Evolutionary conservation across 2,113 vertebrate genomes (phyloP).

Genomic region (Probosciger aterrimus): DNA sequence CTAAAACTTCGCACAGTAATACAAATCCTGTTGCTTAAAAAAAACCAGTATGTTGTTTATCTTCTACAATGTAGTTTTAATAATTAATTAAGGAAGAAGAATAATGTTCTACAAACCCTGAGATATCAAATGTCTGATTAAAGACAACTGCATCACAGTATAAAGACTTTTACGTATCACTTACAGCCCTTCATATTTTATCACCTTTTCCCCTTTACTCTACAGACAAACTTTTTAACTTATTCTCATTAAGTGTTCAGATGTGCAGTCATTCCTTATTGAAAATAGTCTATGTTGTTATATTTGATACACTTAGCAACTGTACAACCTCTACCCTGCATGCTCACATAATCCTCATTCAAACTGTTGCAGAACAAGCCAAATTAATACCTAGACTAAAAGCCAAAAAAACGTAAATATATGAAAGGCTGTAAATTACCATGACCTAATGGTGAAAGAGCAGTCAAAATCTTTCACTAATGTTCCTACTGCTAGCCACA

Average conservation of each 20-base stretch:
- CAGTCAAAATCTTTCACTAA: background rate
- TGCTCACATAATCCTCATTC: background rate
- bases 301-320: background rate
- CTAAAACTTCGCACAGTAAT: background rate
- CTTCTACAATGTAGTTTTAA: accelerated
- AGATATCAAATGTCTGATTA: background rate
- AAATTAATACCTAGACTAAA: background rate
- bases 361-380: background rate
- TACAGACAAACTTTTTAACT: background rate
- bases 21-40: background rate
- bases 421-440: background rate
- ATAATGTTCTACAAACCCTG: background rate
- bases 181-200: background rate
- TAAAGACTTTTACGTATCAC: background rate
- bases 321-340: background rate
- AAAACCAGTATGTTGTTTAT: background rate
- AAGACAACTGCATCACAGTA: background rate
- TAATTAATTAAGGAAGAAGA: background rate
- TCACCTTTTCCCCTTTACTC: background rate
- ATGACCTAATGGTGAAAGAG: background rate
- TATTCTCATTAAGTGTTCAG: background rate
- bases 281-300: background rate
- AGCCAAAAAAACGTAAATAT: background rate
- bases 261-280: background rate
- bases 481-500: background rate